phyloP scores from a whole-genome alignment of 2,797 vertebrate genomes.

The Moxostoma hubbsi region DNA sequence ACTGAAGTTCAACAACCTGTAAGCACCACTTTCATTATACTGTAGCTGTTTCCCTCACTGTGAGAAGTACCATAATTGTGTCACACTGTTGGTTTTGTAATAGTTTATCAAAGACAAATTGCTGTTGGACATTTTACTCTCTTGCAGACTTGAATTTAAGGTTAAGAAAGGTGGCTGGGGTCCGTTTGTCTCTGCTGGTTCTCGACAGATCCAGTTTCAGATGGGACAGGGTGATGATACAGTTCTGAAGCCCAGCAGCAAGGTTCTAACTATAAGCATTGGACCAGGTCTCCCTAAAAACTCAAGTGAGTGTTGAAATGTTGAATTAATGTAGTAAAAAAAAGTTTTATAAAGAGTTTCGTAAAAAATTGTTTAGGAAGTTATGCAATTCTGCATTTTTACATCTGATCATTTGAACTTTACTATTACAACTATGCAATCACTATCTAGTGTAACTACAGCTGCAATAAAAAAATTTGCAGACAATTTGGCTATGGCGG shows the following conservation, averaged over 20 bases:
- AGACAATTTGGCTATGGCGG: neutral
- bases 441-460: neutral
- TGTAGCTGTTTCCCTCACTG: constrained; percentile 1
- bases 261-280: constrained; percentile 75
- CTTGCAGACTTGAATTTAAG: constrained; percentile 83
- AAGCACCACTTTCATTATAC: constrained; percentile 2
- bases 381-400: no score
- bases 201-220: constrained; percentile 85
- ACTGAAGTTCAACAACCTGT: constrained; percentile 86
- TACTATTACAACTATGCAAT: neutral
- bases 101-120: neutral
- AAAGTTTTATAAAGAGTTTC: neutral
- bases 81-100: neutral
- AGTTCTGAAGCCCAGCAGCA: constrained; percentile 75
- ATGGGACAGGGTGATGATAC: constrained; percentile 73
- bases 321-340: neutral
- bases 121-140: neutral
- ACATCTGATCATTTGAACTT: neutral
- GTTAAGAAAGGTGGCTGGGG: constrained; percentile 87
- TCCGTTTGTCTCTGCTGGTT: constrained; percentile 79
- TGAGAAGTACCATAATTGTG: neutral
- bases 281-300: constrained; percentile 82
- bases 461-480: neutral
- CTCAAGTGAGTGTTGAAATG: constrained; percentile 74
- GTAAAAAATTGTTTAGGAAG: neutral